These are phyloP conservation scores for Idaea straminata DNA, from an alignment of 2,888 invertebrate genomes.

Conservation along the genomic window DNA sequence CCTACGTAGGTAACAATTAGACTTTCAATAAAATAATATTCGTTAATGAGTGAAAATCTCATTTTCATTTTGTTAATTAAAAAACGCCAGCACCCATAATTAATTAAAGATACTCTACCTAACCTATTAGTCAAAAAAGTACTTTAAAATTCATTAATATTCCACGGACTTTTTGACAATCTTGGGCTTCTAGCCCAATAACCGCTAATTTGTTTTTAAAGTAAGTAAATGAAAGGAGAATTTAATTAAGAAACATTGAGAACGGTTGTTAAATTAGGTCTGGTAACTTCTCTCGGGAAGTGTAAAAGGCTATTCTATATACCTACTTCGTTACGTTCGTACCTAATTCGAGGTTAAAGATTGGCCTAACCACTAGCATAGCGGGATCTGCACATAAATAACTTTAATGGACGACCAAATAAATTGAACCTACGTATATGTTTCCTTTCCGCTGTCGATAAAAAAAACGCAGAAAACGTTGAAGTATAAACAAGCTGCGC, in stretches of 20 bases:
- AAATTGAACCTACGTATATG: no score
- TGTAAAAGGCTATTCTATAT: neutral
- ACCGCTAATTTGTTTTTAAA: slow-evolving; percentile 1
- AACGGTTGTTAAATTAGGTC: neutral
- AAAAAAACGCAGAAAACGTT: no score
- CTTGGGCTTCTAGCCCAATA: neutral
- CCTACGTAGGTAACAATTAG: neutral
- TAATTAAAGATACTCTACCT: neutral
- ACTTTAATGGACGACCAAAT: no score
- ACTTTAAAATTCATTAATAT: neutral
- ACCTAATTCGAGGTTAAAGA: neutral
- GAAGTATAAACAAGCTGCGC: no score
- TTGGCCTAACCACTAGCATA: neutral
- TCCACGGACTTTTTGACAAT: neutral
- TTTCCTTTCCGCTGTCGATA: no score
- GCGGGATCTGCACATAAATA: no score
- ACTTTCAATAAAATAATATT: neutral
- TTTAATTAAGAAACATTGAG: slow-evolving; percentile 1
- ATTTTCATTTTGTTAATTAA: neutral
- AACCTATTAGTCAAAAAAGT: neutral
- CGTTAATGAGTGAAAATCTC: neutral
- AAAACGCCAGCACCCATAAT: neutral
- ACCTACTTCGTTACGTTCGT: neutral
- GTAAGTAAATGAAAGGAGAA: neutral
- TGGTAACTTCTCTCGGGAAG: neutral